Evolutionary conservation across 2,888 invertebrate species (phyloP).

Genomic region (Hypolimnas misippus): DNA sequence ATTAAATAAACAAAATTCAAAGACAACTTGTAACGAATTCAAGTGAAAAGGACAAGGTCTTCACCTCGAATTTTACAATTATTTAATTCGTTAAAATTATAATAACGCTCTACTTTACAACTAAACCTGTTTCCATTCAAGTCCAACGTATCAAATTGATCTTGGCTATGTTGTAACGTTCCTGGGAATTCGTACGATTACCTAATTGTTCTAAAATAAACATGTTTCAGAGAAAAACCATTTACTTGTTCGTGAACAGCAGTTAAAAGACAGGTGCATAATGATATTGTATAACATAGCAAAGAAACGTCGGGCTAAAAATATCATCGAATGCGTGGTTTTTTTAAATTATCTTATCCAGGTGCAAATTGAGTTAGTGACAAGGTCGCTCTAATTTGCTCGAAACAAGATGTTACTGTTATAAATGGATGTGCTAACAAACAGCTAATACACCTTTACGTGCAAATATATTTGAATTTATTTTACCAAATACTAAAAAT

Average conservation of each 20-base stretch:
- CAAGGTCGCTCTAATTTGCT: neutral
- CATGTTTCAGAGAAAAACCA: slow-evolving; percentile 19
- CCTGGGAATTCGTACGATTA: slow-evolving; percentile 27
- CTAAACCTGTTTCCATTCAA: slow-evolving; percentile 32
- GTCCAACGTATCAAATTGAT: slow-evolving; percentile 28
- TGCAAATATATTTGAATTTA: neutral
- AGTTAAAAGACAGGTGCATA: slow-evolving; percentile 20
- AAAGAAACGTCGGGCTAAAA: slow-evolving; percentile 19
- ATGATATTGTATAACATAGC: slow-evolving; percentile 7
- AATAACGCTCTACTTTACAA: slow-evolving; percentile 24
- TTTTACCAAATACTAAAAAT: slow-evolving; percentile 1
- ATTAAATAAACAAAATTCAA: neutral
- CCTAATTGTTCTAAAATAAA: slow-evolving; percentile 26
- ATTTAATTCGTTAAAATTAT: slow-evolving; percentile 25
- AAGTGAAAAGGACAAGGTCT: slow-evolving; percentile 32
- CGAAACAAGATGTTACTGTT: slow-evolving; percentile 1
- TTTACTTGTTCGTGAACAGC: slow-evolving; percentile 19
- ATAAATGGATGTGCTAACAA: slow-evolving; percentile 6
- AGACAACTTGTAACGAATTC: slow-evolving; percentile 21
- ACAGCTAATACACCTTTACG: slow-evolving; percentile 7
- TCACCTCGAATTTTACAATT: slow-evolving; percentile 28
- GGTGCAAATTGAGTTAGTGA: slow-evolving; percentile 19
- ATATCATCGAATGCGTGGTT: neutral
- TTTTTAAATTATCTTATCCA: slow-evolving; percentile 7
- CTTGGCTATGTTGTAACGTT: slow-evolving; percentile 28